Percentiles rank a stretch among this genome's conserved stretches.
Conservation (phyloP, 2,797 vertebrate species). For the Chelon auratus region DNA sequence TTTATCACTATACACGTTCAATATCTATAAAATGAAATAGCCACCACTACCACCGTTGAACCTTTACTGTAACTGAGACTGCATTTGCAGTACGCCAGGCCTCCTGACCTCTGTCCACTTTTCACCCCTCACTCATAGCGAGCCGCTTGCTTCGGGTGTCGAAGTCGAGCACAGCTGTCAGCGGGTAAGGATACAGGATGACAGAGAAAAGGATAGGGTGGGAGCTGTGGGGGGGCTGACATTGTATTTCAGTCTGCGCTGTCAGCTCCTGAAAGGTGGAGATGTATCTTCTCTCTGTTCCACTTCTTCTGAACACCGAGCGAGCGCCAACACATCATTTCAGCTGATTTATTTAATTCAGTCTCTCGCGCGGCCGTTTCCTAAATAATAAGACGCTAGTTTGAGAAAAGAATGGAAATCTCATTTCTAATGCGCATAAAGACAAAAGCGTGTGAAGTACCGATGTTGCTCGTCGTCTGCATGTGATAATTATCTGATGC, state of each 20-base stretch:
- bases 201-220: constrained; percentile 12
- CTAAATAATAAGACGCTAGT: constrained; percentile 12
- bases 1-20: neutral
- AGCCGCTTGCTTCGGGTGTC: constrained; percentile 55
- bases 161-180: constrained; percentile 57
- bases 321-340: neutral
- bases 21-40: neutral
- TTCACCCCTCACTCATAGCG: constrained; percentile 29
- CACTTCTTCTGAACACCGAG: neutral
- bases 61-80: neutral
- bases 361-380: constrained; percentile 7
- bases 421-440: neutral
- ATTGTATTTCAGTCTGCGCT: constrained; percentile 71
- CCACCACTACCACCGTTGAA: neutral
- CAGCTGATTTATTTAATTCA: constrained; percentile 7
- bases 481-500: neutral
- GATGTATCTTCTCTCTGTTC: constrained; percentile 5
- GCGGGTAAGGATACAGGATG: constrained; percentile 55
- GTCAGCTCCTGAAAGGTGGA: constrained; percentile 48
- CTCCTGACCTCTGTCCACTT: constrained; percentile 5
- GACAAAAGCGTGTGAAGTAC: neutral
- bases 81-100: neutral
- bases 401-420: constrained; percentile 1
- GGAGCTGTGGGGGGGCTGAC: constrained; percentile 47
- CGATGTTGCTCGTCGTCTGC: neutral